Conservation (phyloP, 2,797 vertebrate genomes). For the Sebastes reedi region DNA sequence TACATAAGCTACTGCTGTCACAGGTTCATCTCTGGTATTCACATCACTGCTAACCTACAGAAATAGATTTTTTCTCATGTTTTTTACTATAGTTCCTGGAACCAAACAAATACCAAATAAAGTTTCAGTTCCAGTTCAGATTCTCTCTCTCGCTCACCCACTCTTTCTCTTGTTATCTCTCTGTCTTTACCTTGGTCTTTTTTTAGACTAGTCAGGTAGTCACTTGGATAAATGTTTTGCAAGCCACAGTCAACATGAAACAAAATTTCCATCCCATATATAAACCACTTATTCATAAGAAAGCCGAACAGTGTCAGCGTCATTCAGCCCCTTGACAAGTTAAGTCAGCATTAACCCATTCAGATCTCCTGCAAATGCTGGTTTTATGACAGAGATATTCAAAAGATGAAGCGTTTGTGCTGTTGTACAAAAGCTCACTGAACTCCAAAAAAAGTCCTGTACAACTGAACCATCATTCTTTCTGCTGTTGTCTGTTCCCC, state of each 20-base stretch:
- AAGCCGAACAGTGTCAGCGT: not conserved
- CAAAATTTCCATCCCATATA: conserved; percentile 11
- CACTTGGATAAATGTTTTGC: conserved; percentile 1
- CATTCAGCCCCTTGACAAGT: not conserved
- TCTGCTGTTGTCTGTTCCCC: not conserved
- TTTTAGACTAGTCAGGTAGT: conserved; percentile 5
- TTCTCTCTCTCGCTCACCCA: conserved; percentile 26
- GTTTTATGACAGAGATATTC: conserved; percentile 6
- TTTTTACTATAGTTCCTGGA: conserved; percentile 32
- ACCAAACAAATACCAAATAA: conserved; percentile 29
- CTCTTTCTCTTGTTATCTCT: conserved; percentile 1
- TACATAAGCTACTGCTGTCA: not conserved
- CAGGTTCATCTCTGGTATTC: not conserved
- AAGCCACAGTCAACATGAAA: conserved; percentile 9
- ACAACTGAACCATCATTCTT: not conserved
- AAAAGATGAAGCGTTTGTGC: not conserved
- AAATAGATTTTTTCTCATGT: conserved; percentile 8
- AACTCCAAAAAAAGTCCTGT: not conserved
- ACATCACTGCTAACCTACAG: not conserved
- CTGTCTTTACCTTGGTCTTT: not conserved
- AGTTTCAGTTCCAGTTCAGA: conserved; percentile 54
- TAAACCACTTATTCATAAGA: conserved; percentile 6
- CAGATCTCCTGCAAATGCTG: not conserved
- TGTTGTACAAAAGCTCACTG: conserved; percentile 3
- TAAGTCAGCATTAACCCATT: conserved; percentile 4